Evolutionary conservation across 2,113 vertebrate genomes (phyloP), one percentile per base, ranked within the genome.

Genomic region (Leptobrachium leishanense): DNA sequence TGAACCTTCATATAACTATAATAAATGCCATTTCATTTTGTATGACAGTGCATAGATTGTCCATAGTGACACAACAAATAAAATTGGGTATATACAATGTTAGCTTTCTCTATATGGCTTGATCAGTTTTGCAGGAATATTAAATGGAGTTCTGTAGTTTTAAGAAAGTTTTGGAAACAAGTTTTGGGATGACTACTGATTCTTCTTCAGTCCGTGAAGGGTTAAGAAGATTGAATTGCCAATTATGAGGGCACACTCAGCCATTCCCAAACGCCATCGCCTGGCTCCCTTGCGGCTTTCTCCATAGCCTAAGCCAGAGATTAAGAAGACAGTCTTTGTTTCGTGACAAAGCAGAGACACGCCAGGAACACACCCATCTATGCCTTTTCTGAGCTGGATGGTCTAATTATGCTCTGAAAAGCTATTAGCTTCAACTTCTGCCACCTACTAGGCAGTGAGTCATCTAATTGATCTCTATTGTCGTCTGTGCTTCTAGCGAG

Each of bases 281-380:
- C 78, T 74, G 72, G 72, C 78, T 68, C 64, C 50, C 50, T 80
- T 68, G 66, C 54, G 50, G 71, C 43, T 74, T 81, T 74, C 65
- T 62, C 43, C 65, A 43, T 10, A 74, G 20, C 20, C 64, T 81
- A 81, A 74, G 72, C 78, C 71, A 57, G 64, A 81, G 78, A 81
- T 74, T 81, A 81, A 81, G 78, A 81, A 81, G 65, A 74, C 78
- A 74, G 71, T 43, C 78, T 81, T 81, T 81, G 78, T 81, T 81
- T 43, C 78, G 65, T 81, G 78, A 81, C 78, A 81, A 74, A 81
- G 64, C 70, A 65, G 63, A 81, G 78, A 81, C 78, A 81, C 78
- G 68, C 78, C 78, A 81, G 65, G 65, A 70, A 74, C 54, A 53
- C 78, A 74, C 78, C 78, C 78, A 74, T 71, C 65, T 81, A 64